Percentiles rank a stretch among this genome's conserved stretches.
phyloP scores from a whole-genome alignment of 2,888 invertebrate genomes.

The Leptothorax acervorum region DNA sequence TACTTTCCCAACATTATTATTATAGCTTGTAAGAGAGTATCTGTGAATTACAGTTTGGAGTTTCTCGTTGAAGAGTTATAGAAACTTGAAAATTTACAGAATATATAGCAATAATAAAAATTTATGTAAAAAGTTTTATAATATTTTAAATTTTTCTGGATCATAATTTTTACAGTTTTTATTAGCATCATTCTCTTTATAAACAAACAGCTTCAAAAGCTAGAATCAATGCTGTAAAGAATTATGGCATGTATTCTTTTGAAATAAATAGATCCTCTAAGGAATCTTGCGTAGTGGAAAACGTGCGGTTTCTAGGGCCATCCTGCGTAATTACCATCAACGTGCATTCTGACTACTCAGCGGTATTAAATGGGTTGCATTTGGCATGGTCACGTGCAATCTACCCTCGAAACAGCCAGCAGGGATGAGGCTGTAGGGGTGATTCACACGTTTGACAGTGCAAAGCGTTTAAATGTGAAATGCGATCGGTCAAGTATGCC shows the following conservation, averaged over 20 bases:
- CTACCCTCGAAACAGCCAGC: constrained; percentile 62
- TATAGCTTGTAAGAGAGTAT: background rate
- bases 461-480: constrained; percentile 72
- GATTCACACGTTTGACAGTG: constrained; percentile 70
- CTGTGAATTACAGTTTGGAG: constrained; percentile 8
- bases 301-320: background rate
- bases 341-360: background rate
- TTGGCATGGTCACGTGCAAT: constrained; percentile 49
- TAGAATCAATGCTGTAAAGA: background rate
- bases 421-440: constrained; percentile 41
- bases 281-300: background rate
- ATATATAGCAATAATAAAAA: background rate
- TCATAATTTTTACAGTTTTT: background rate
- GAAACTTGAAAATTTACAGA: background rate
- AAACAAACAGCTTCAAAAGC: background rate
- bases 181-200: background rate
- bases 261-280: constrained; percentile 15
- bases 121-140: background rate
- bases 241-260: background rate
- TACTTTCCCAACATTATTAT: constrained; percentile 24
- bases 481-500: constrained; percentile 72
- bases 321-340: constrained; percentile 25
- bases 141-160: background rate
- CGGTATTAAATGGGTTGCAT: constrained; percentile 40
- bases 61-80: background rate